Percentiles rank a stretch among this genome's conserved stretches.
Conservation (phyloP, 2,888 invertebrate genomes). For the Athalia rosae region DNA sequence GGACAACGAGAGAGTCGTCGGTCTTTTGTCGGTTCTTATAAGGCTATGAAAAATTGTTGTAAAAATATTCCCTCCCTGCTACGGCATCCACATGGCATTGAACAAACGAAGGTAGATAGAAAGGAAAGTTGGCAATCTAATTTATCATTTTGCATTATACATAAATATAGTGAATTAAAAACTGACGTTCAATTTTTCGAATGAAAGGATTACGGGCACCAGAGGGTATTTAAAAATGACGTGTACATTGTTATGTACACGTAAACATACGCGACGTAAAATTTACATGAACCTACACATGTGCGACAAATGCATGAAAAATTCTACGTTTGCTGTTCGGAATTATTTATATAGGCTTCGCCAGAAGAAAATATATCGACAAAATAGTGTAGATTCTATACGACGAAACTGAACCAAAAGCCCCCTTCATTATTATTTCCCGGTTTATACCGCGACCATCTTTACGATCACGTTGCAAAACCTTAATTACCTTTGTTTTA, state of each 20-base stretch:
- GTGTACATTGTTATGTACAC: not conserved
- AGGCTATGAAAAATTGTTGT: constrained; percentile 35
- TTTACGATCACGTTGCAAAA: constrained; percentile 46
- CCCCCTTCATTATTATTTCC: constrained; percentile 48
- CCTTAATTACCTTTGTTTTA: constrained; percentile 49
- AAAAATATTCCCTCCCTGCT: not conserved
- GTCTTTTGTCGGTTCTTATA: constrained; percentile 27
- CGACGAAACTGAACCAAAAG: not conserved
- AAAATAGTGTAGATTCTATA: not conserved
- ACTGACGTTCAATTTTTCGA: constrained; percentile 4
- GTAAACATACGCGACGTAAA: not conserved
- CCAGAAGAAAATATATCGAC: not conserved
- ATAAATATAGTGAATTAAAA: constrained; percentile 4
- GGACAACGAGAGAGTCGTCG: not conserved
- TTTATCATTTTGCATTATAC: constrained; percentile 15
- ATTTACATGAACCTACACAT: too few relatives aligned
- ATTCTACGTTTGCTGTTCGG: too few relatives aligned
- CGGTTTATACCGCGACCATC: constrained; percentile 45
- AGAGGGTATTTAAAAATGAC: not conserved
- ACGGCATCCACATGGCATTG: not conserved
- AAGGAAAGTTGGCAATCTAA: constrained; percentile 19
- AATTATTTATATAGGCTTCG: not conserved
- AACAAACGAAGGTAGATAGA: constrained; percentile 1
- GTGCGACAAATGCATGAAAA: too few relatives aligned
- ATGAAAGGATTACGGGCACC: constrained; percentile 13